Evolutionary conservation across 2,888 invertebrate genomes (phyloP).

Genomic region (Drosophila merina): DNA sequence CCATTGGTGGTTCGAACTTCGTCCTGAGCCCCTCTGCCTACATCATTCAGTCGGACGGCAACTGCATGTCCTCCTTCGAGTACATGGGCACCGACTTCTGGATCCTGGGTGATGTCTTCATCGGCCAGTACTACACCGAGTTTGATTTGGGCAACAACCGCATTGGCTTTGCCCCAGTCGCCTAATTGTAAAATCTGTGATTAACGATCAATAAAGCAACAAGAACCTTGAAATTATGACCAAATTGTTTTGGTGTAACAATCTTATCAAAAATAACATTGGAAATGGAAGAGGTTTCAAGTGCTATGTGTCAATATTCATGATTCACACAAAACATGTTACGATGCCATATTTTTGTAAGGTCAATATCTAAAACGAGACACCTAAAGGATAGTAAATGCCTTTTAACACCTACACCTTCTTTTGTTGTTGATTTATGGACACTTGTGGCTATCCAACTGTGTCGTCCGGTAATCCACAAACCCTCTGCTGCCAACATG

Average conservation of each 20-base stretch:
- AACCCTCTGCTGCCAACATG: background rate
- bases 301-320: background rate
- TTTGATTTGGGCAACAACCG: slow-evolving; percentile 94
- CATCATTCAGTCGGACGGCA: slow-evolving; percentile 86
- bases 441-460: slow-evolving; percentile 19
- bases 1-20: slow-evolving; percentile 90
- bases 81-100: slow-evolving; percentile 92
- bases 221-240: background rate
- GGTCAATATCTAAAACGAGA: background rate
- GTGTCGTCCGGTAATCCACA: slow-evolving; percentile 10
- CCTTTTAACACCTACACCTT: background rate
- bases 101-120: slow-evolving; percentile 98
- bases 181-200: slow-evolving; percentile 65
- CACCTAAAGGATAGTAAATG: background rate
- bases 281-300: background rate
- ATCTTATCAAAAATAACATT: slow-evolving; percentile 21
- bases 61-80: slow-evolving; percentile 96
- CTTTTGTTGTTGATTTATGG: slow-evolving; percentile 15
- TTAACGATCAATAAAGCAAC: slow-evolving; percentile 22
- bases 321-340: background rate
- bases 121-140: slow-evolving; percentile 96
- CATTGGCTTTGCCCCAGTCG: slow-evolving; percentile 91
- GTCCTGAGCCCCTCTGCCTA: slow-evolving; percentile 92
- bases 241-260: background rate
- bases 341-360: background rate